Evolutionary conservation across 1,140 invertebrate genomes (phyloP).

Genomic region (Aphelenchoides besseyi): DNA sequence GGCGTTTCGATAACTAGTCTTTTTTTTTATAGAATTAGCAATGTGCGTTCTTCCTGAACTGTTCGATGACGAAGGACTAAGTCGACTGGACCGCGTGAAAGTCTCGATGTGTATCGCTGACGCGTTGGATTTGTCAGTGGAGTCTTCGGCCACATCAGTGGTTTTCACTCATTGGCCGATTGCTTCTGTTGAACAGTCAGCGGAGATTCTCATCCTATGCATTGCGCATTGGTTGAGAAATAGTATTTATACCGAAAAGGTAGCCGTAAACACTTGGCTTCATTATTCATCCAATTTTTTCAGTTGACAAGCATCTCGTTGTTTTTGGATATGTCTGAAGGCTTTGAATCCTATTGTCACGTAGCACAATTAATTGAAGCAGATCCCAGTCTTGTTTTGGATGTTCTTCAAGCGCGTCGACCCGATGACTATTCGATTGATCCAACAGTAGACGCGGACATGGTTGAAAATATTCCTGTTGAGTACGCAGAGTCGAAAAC

Average conservation of each 20-base stretch:
- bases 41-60: slow-evolving; percentile 18
- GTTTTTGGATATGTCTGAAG: slow-evolving; percentile 10
- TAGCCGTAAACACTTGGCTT: not conserved
- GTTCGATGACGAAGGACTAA: slow-evolving; percentile 16
- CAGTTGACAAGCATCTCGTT: slow-evolving; percentile 1
- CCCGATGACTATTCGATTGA: not conserved
- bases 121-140: slow-evolving; percentile 6
- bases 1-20: not conserved
- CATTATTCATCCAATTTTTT: slow-evolving; percentile 1
- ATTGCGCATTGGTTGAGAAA: slow-evolving; percentile 6
- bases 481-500: slow-evolving; percentile 1
- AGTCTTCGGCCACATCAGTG: not conserved
- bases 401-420: not conserved
- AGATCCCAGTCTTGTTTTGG: slow-evolving; percentile 11
- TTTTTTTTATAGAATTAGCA: slow-evolving; percentile 8
- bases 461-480: not conserved
- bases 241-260: slow-evolving; percentile 12
- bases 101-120: slow-evolving; percentile 19
- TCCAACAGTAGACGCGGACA: not conserved
- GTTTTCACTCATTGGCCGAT: slow-evolving; percentile 16
- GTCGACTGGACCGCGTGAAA: slow-evolving; percentile 8
- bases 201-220: slow-evolving; percentile 14
- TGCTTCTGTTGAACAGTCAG: slow-evolving; percentile 17
- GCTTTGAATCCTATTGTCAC: slow-evolving; percentile 10
- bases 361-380: slow-evolving; percentile 10